Evolutionary conservation across 2,113 vertebrate species (phyloP).

Genomic region (Catagonus wagneri): DNA sequence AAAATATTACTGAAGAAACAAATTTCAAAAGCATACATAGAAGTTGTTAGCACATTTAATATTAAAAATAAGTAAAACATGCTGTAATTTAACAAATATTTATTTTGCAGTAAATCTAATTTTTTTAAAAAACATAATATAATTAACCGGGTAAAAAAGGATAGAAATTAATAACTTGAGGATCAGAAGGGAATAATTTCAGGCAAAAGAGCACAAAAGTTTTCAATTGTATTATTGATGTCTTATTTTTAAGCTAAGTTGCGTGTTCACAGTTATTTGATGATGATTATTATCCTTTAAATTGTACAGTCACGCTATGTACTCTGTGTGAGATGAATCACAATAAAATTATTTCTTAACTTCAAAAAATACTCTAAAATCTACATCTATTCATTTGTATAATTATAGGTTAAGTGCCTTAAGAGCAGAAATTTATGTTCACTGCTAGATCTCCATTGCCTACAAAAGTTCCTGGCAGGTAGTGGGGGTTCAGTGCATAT

Average conservation of each 20-base stretch:
- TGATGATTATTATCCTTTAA: not conserved
- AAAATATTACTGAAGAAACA: not conserved
- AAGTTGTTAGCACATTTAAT: not conserved
- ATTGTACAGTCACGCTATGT: not conserved
- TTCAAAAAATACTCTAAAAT: not conserved
- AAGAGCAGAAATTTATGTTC: not conserved
- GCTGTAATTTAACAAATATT: not conserved
- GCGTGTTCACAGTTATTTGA: not conserved
- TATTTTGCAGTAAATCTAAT: not conserved
- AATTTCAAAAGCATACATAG: not conserved
- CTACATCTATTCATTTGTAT: not conserved
- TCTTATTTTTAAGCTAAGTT: not conserved
- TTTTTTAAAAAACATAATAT: not conserved
- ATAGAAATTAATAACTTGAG: not conserved
- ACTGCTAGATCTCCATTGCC: not conserved
- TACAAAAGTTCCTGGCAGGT: not conserved
- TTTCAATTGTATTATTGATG: not conserved
- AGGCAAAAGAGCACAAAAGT: not conserved
- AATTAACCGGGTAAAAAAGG: not conserved
- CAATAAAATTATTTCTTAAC: not conserved
- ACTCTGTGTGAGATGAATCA: not conserved
- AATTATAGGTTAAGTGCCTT: not conserved
- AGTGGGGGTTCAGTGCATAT: not conserved
- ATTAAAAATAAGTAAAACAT: not conserved
- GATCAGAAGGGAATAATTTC: not conserved